Percentiles rank a stretch among this genome's conserved stretches.
Evolutionary conservation across 2,888 invertebrate genomes (phyloP).

Genomic region (Teleiodes luculella): DNA sequence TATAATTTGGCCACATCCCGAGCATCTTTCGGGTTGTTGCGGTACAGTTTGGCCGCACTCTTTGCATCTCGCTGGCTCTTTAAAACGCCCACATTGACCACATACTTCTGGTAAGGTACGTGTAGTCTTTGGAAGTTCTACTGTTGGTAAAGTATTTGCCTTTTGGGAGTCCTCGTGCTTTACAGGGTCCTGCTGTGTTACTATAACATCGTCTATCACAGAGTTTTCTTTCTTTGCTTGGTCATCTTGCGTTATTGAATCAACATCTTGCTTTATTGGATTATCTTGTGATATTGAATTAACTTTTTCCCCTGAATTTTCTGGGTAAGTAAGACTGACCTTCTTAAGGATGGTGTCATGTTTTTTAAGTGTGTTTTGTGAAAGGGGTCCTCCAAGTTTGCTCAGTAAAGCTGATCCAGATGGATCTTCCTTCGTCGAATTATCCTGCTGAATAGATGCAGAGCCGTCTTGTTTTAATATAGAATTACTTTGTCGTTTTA

Average conservation of each 20-base stretch:
- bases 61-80: neutral
- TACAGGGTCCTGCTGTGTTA: neutral
- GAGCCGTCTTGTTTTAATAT: neutral
- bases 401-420: neutral
- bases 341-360: no score
- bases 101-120: neutral
- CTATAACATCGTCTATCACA: neutral
- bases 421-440: neutral
- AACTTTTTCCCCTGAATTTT: neutral
- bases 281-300: neutral
- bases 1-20: conserved; percentile 1
- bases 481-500: neutral
- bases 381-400: neutral
- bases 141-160: neutral
- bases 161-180: neutral
- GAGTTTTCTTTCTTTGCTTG: neutral
- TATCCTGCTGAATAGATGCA: neutral
- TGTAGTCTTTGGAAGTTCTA: no score
- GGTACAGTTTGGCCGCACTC: neutral
- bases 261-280: neutral
- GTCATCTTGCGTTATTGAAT: neutral
- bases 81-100: neutral
- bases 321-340: neutral
- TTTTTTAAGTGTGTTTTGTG: no score
- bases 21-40: neutral